phyloP scores from a whole-genome alignment of 2,797 vertebrate species.

The Mastacembelus armatus region DNA sequence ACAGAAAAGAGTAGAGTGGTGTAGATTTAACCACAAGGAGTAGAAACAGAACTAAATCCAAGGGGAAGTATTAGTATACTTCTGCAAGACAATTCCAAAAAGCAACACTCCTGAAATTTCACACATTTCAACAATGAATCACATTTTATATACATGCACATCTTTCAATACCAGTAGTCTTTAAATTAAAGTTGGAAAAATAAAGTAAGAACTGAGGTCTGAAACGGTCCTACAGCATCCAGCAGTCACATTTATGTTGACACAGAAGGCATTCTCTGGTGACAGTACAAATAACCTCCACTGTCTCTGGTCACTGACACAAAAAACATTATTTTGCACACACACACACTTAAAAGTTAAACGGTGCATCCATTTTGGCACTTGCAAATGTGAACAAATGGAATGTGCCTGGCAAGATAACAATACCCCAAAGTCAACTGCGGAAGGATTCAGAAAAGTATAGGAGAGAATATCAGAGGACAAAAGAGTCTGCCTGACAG shows the following conservation, averaged over 20 bases:
- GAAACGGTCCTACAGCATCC: constrained; percentile 55
- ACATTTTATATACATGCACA: constrained; percentile 63
- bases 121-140: constrained; percentile 21
- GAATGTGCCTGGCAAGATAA: constrained; percentile 39
- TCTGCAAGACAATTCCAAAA: constrained; percentile 31
- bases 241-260: constrained; percentile 51
- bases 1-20: neutral
- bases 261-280: constrained; percentile 39
- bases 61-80: neutral
- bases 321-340: constrained; percentile 28
- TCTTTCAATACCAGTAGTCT: constrained; percentile 54
- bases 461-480: neutral
- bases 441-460: neutral
- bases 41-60: constrained; percentile 7
- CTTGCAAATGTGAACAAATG: constrained; percentile 17
- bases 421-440: constrained; percentile 16
- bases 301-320: constrained; percentile 22
- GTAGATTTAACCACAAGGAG: neutral
- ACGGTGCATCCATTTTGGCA: constrained; percentile 51
- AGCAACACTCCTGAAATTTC: constrained; percentile 10
- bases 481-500: neutral
- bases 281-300: constrained; percentile 16
- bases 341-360: constrained; percentile 31
- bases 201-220: constrained; percentile 32
- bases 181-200: constrained; percentile 51